Percentiles rank a stretch among this genome's conserved stretches.
Conservation (phyloP, 2,113 vertebrate genomes). For the Hippopotamus amphibius region DNA sequence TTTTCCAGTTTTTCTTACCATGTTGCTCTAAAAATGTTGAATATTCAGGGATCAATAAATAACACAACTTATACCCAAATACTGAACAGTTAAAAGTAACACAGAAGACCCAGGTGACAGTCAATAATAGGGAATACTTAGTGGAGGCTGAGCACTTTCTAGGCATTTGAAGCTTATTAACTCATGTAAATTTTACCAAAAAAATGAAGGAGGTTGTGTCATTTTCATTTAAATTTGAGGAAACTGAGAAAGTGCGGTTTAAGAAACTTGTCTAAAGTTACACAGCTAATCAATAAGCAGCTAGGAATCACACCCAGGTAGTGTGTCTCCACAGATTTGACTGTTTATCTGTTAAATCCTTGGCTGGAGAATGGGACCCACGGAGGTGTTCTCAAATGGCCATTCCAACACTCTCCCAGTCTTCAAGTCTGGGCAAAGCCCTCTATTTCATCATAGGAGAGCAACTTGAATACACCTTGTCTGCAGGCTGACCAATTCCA, state of each 20-base stretch:
- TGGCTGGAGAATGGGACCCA: not conserved
- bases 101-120: not conserved
- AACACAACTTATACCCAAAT: not conserved
- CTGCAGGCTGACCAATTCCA: not conserved
- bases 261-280: not conserved
- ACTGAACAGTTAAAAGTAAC: not conserved
- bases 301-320: not conserved
- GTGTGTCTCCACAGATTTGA: not conserved
- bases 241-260: not conserved
- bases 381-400: not conserved
- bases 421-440: not conserved
- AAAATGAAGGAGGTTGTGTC: not conserved
- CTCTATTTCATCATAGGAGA: not conserved
- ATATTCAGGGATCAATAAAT: not conserved
- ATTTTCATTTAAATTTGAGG: not conserved
- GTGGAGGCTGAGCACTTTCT: not conserved
- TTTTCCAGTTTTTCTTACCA: not conserved
- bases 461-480: not conserved
- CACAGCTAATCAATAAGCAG: not conserved
- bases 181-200: not conserved
- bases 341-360: not conserved
- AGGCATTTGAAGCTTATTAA: not conserved
- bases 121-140: not conserved
- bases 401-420: rapidly evolving
- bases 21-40: not conserved